Base-by-base conservation (phyloP, 2,797 vertebrate species). In the Eupleurogrammus muticus region DNA sequence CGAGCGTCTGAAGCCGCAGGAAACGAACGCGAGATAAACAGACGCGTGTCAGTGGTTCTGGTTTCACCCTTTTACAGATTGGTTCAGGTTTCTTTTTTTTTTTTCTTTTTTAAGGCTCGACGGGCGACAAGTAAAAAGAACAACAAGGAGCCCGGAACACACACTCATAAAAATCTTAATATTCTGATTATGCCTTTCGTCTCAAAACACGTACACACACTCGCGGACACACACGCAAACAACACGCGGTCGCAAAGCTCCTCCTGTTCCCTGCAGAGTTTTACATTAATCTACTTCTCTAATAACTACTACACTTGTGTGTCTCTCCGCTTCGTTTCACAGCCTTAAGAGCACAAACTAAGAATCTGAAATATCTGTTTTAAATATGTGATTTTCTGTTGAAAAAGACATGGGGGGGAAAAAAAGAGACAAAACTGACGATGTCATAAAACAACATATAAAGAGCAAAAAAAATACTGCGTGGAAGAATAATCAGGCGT, bases 31-130 rank as follows among this genome's bases (percentile, higher is more conserved):
- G 16, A 36, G 16, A 16, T n/a, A 12, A 56, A 21, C 42, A 11
- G 28, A 28, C 28, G 28, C 6, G 28, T 32, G 61, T 84, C 85
- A 12, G 76, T 10, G 80, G 79, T 79, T 86, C 83, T 50, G 81
- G 78, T 68, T 80, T 79, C 46, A 66, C 83, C 81, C 80, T 85
- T n/a, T 70, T 82, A 66, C 83, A 73, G 79, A 82, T 85, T 84
- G 82, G 91, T 91, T 92, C 73, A 75, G 79, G n/a, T n/a, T n/a
- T n/a, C n/a, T n/a, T n/a, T n/a, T n/a, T n/a, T n/a, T n/a, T n/a
- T n/a, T n/a, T n/a, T n/a, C n/a, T n/a, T 91, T 80, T 82, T 92
- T 92, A 93, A 93, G 92, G 93, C 93, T 93, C 91, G 32, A 93
- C 86, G 87, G 91, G 92, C 91, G 77, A 87, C 86, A 93, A 89